phyloP scores from a whole-genome alignment of 2,113 vertebrate genomes.

The Sisor rabdophorus region DNA sequence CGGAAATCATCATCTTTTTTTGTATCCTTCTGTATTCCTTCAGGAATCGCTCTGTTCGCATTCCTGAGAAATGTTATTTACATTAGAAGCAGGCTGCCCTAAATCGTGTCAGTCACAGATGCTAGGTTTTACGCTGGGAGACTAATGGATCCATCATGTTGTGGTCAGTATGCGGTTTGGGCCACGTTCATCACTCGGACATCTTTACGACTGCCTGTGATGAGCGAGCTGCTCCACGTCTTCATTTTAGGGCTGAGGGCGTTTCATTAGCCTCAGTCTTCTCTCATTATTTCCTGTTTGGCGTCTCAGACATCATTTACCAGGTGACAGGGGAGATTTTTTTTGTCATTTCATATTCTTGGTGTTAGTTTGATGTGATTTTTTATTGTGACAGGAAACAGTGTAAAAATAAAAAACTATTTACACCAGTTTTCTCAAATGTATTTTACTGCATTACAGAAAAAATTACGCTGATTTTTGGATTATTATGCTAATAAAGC shows the following conservation, averaged over 20 bases:
- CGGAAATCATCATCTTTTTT: too few species aligned
- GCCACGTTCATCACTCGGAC: conserved; percentile 50
- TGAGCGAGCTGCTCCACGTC: conserved; percentile 20
- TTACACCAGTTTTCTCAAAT: not conserved
- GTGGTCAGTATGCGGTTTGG: conserved; percentile 38
- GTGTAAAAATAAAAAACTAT: not conserved
- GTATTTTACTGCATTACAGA: not conserved
- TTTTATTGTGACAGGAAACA: not conserved
- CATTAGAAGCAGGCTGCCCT: conserved; percentile 26
- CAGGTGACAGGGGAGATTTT: conserved; percentile 4
- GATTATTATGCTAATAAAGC: not conserved
- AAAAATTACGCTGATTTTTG: not conserved
- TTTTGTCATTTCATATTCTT: not conserved
- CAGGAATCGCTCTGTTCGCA: not conserved
- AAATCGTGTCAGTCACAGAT: conserved; percentile 32
- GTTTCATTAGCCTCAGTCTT: conserved; percentile 35
- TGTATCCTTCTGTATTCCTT: too few species aligned
- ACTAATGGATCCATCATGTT: conserved; percentile 44
- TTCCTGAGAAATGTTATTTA: conserved; percentile 25
- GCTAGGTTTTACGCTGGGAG: conserved; percentile 37
- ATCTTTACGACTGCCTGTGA: conserved; percentile 47
- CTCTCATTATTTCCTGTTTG: conserved; percentile 24
- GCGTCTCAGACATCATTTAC: conserved; percentile 2
- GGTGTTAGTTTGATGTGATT: not conserved
- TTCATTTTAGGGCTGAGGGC: conserved; percentile 37